Base-by-base conservation (phyloP, 2,888 invertebrate genomes). In the Andrena chrysosceles region DNA sequence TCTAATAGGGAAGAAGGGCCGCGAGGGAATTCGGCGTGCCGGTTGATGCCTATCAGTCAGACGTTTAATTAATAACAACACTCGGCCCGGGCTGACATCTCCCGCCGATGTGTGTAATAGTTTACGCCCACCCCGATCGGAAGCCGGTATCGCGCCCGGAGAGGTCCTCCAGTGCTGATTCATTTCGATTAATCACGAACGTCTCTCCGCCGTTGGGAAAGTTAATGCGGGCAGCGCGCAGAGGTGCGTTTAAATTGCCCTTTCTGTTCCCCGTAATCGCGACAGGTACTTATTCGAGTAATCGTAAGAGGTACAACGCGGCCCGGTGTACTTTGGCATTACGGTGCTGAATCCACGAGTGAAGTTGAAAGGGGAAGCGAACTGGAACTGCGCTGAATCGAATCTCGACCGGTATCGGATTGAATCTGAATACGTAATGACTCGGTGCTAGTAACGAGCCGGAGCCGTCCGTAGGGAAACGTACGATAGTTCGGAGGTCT, bases 41-140 rank as follows among this genome's bases (percentile, higher is more conserved):
- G 85, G 81, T 87, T 89, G 93, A 93, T 92, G 92, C 90, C 92
- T 92, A 93, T 92, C 93, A 89, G 89, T 91, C 91, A 91, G 92
- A 91, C 92, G 88, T 92, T 93, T 93, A 93, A 93, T 93, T 93
- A 93, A 93, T 93, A 93, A 93, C 91, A 92, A 92, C 93, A 91
- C 92, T 90, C 92, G 89, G 87, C 87, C 87, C 75, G 90, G 42
- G 87, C 92, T 92, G 92, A 92, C 92, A 90, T 92, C 90, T 89
- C 89, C 87, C 87, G 90, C 92, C 91, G 90, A 91, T 90, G 91
- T 89, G 92, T 91, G 90, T 93, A 93, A 93, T 92, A 91, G 91
- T 90, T 90, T 89, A 90, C 91, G 92, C 91, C 92, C 93, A 93
- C 92, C 92, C 78, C 91, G 92, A 92, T 92, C 90, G 89, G 87